Percentiles rank a stretch among this genome's conserved stretches.
These are phyloP conservation scores for Philereme transversata DNA, from an alignment of 2,888 invertebrate genomes.

Conservation along the genomic window DNA sequence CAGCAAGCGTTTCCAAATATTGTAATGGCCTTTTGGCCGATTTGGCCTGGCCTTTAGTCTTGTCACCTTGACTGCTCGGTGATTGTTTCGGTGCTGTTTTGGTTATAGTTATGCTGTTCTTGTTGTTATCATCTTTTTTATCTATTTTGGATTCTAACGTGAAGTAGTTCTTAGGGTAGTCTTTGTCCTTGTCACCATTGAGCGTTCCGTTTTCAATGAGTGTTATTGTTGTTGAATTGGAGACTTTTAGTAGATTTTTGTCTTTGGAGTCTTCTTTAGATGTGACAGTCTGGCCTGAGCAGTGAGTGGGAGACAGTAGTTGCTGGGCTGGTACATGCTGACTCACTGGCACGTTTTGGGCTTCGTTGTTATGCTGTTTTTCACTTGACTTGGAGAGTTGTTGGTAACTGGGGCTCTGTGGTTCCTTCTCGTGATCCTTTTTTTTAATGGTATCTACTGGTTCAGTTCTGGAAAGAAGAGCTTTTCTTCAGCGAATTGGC, in stretches of 20 bases:
- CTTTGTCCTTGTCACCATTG: conserved; percentile 72
- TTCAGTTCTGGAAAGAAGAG: conserved; percentile 81
- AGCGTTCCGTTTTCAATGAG: conserved; percentile 69
- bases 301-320: conserved; percentile 64
- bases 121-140: conserved; percentile 77
- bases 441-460: conserved; percentile 85
- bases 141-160: conserved; percentile 74
- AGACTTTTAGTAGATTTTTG: conserved; percentile 68
- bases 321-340: conserved; percentile 75
- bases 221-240: conserved; percentile 77
- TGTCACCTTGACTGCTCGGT: conserved; percentile 60
- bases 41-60: conserved; percentile 61
- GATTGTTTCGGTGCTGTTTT: conserved; percentile 70
- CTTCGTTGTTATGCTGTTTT: conserved; percentile 56
- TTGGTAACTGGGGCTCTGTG: conserved; percentile 61
- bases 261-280: conserved; percentile 73
- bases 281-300: conserved; percentile 53
- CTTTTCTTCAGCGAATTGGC: neutral
- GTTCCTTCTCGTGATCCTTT: conserved; percentile 73
- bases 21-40: conserved; percentile 79
- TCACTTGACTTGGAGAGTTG: conserved; percentile 63
- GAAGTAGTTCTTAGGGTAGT: conserved; percentile 74
- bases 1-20: conserved; percentile 88
- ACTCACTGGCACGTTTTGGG: conserved; percentile 58
- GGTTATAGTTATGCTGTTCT: conserved; percentile 80